Evolutionary conservation across 1,140 invertebrate genomes (phyloP).

Genomic region (Manduca sexta): DNA sequence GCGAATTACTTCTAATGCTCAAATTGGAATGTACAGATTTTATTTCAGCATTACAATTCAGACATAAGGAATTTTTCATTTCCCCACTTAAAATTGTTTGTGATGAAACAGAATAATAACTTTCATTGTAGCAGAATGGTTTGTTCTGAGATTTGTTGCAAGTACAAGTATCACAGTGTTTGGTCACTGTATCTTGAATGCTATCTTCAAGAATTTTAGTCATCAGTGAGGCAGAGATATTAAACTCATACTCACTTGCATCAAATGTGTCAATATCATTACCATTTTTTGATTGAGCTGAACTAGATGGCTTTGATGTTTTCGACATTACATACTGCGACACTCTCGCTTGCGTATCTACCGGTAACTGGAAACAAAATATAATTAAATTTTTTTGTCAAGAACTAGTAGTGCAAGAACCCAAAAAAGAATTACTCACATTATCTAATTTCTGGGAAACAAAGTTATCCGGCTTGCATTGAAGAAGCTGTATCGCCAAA

Average conservation of each 20-base stretch:
- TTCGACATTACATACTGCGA: conserved; percentile 82
- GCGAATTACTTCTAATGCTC: conserved; percentile 55
- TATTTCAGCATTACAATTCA: conserved; percentile 73
- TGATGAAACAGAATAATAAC: conserved; percentile 75
- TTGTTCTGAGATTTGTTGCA: conserved; percentile 78
- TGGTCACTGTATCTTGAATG: conserved; percentile 82
- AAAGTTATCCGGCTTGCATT: conserved; percentile 96
- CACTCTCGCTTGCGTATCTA: conserved; percentile 92
- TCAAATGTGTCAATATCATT: conserved; percentile 66
- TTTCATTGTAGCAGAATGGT: conserved; percentile 75
- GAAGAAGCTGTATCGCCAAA: conserved; percentile 93
- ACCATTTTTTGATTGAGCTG: conserved; percentile 53
- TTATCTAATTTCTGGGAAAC: conserved; percentile 92
- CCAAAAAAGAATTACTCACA: conserved; percentile 78
- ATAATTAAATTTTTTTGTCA: conserved; percentile 1
- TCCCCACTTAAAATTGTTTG: conserved; percentile 74
- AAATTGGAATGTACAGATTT: conserved; percentile 59
- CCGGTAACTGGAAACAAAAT: conserved; percentile 82
- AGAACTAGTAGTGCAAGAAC: no score
- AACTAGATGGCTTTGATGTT: conserved; percentile 73
- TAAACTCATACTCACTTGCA: conserved; percentile 77
- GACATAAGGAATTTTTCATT: conserved; percentile 72
- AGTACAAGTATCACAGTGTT: conserved; percentile 87
- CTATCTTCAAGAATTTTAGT: conserved; percentile 93
- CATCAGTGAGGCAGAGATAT: conserved; percentile 93